Evolutionary conservation across 2,113 vertebrate species (phyloP).

Genomic region (Mobula birostris): DNA sequence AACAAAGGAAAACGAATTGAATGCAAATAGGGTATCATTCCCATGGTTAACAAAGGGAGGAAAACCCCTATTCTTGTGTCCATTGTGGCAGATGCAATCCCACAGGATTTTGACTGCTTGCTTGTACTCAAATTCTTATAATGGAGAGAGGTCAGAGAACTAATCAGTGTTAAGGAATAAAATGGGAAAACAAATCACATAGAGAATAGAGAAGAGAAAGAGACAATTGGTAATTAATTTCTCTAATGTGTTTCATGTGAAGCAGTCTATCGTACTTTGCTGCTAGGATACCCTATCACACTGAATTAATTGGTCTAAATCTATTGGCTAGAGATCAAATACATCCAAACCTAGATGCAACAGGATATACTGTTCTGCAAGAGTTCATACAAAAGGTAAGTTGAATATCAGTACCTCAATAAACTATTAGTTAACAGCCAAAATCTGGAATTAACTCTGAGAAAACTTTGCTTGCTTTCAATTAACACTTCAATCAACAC

Average conservation of each 20-base stretch:
- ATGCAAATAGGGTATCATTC: background rate
- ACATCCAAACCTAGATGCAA: background rate
- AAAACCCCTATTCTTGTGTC: background rate
- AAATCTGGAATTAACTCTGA: background rate
- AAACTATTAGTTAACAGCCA: background rate
- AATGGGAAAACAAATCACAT: background rate
- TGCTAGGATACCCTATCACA: background rate
- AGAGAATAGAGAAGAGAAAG: background rate
- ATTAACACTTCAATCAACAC: background rate
- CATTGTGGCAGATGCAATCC: background rate
- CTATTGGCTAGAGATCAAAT: background rate
- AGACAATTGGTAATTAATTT: background rate
- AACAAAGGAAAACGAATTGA: no score
- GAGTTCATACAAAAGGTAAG: background rate
- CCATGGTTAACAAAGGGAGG: background rate
- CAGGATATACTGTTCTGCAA: background rate
- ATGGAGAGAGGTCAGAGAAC: background rate
- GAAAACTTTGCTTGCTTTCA: background rate
- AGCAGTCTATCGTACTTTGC: background rate
- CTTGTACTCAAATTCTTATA: background rate
- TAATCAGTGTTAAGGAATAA: background rate
- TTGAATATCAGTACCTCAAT: background rate
- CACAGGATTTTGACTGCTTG: background rate
- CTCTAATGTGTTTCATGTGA: background rate
- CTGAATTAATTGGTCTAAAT: conserved; percentile 10